Evolutionary conservation across 2,113 vertebrate genomes (phyloP).

Genomic region (Galeopterus variegatus): DNA sequence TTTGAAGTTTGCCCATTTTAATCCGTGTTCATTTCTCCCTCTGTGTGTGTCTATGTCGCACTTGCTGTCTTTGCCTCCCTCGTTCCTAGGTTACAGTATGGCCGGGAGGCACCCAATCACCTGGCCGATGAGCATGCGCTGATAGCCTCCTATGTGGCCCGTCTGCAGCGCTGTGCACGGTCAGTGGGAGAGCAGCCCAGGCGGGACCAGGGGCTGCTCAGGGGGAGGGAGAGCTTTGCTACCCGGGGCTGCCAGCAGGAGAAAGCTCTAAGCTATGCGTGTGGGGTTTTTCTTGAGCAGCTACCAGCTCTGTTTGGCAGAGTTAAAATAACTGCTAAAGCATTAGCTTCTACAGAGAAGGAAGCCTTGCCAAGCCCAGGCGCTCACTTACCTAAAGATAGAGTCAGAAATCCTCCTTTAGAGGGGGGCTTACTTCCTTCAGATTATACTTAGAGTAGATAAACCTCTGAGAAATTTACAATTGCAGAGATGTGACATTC

Average conservation of each 20-base stretch:
- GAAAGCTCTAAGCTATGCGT: neutral
- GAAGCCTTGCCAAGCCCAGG: conserved; percentile 22
- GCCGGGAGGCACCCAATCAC: conserved; percentile 75
- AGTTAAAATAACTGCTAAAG: conserved; percentile 36
- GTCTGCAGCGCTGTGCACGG: conserved; percentile 88
- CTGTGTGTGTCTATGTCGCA: conserved; percentile 67
- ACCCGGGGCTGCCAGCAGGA: conserved; percentile 24
- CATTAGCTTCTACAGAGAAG: conserved; percentile 50
- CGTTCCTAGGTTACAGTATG: conserved; percentile 85
- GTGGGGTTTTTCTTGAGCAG: conserved; percentile 47
- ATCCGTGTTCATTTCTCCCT: conserved; percentile 76
- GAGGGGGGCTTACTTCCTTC: neutral
- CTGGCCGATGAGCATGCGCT: conserved; percentile 89
- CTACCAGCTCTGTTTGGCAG: conserved; percentile 57
- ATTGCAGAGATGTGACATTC: neutral
- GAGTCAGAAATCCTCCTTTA: neutral
- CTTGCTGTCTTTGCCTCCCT: conserved; percentile 86
- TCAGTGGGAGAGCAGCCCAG: conserved; percentile 83
- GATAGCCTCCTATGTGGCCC: conserved; percentile 89
- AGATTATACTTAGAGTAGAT: neutral
- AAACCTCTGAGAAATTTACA: neutral
- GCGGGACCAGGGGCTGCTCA: conserved; percentile 4
- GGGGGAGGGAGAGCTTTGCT: conserved; percentile 22
- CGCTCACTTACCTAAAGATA: neutral
- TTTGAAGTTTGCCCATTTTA: conserved; percentile 75